Percentiles rank a stretch among this genome's conserved stretches.
These are phyloP conservation scores for Sycophila texana DNA, from an alignment of 2,888 invertebrate species.

Conservation along the genomic window DNA sequence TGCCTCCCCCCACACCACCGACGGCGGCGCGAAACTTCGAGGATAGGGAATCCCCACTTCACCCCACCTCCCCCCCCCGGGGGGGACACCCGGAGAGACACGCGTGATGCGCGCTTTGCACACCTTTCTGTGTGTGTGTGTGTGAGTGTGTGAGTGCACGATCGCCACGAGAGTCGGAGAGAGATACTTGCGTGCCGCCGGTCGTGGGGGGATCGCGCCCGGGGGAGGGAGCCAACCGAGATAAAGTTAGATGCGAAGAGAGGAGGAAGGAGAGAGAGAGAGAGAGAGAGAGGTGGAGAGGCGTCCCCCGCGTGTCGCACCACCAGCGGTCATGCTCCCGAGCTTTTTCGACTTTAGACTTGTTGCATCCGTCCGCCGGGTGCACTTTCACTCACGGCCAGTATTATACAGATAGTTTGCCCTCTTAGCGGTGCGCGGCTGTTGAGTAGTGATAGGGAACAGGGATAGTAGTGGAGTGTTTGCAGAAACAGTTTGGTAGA, in stretches of 20 bases:
- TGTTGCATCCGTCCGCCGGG: not conserved
- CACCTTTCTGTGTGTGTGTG: too few species aligned
- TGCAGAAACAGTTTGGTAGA: too few species aligned
- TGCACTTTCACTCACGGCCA: too few species aligned
- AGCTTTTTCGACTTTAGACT: too few species aligned
- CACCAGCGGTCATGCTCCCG: conserved; percentile 9
- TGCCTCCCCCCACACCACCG: not conserved
- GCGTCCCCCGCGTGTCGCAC: too few species aligned
- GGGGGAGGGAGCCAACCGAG: conserved; percentile 13
- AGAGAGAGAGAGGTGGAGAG: not conserved
- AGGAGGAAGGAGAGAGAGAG: conserved; percentile 10
- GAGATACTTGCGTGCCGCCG: conserved; percentile 3
- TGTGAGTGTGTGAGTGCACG: too few species aligned
- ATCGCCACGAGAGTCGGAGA: not conserved
- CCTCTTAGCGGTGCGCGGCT: not conserved
- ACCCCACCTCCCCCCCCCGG: conserved; percentile 12
- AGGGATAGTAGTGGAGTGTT: too few species aligned
- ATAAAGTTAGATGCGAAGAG: conserved; percentile 2
- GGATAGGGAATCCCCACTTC: conserved; percentile 22
- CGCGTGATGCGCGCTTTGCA: not conserved
- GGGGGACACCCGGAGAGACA: not conserved
- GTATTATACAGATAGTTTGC: too few species aligned
- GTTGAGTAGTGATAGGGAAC: not conserved
- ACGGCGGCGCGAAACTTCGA: not conserved
- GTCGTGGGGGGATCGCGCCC: conserved; percentile 7